Evolutionary conservation across 2,113 vertebrate species (phyloP).

Genomic region (Scomber scombrus): DNA sequence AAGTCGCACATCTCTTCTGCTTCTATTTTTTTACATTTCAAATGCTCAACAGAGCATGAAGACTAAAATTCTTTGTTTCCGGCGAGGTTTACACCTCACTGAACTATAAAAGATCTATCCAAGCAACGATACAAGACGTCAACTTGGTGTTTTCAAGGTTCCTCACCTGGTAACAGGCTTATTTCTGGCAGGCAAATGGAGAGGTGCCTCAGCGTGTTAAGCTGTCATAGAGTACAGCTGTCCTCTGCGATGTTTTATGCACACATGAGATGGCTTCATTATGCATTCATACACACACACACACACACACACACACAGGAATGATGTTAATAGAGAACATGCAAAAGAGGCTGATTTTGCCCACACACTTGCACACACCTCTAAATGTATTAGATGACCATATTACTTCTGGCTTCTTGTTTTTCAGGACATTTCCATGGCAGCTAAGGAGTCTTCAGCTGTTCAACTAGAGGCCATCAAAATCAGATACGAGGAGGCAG

Average conservation of each 20-base stretch:
- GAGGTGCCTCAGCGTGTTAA: slow-evolving; percentile 55
- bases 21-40: slow-evolving; percentile 25
- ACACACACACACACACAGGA: slow-evolving; percentile 14
- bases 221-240: slow-evolving; percentile 64
- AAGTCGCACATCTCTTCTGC: not conserved
- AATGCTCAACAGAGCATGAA: slow-evolving; percentile 20
- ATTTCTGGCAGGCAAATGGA: slow-evolving; percentile 71
- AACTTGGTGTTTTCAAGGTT: slow-evolving; percentile 80
- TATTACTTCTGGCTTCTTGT: slow-evolving; percentile 58
- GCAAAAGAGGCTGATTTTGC: slow-evolving; percentile 36
- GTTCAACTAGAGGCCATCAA: slow-evolving; percentile 81
- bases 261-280: slow-evolving; percentile 63
- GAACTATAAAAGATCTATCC: slow-evolving; percentile 42
- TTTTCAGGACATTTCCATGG: slow-evolving; percentile 84
- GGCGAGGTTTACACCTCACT: slow-evolving; percentile 63
- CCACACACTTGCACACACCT: slow-evolving; percentile 43
- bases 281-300: slow-evolving; percentile 32
- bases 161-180: slow-evolving; percentile 72
- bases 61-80: slow-evolving; percentile 40
- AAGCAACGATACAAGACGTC: slow-evolving; percentile 69
- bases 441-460: slow-evolving; percentile 77
- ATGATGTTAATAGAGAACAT: slow-evolving; percentile 31
- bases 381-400: slow-evolving; percentile 33
- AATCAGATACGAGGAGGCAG: slow-evolving; percentile 83
- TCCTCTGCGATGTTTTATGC: slow-evolving; percentile 60